A percentile compares a stretch with the other conserved stretches of the same genome.
Evolutionary conservation across 1,140 invertebrate genomes (phyloP).

Genomic region (Drosophila tani): DNA sequence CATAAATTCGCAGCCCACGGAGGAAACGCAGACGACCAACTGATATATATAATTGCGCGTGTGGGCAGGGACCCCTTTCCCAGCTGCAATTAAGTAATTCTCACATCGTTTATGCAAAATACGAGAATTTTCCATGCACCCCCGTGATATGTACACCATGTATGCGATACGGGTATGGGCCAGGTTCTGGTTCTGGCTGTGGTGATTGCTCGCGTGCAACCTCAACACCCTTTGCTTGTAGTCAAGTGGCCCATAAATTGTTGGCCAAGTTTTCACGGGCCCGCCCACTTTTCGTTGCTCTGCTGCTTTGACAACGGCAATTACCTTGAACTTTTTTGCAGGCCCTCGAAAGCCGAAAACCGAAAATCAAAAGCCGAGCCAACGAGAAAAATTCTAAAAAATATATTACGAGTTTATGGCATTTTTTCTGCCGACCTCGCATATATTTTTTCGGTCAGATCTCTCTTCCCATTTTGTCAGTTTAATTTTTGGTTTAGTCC

Average conservation of each 20-base stretch:
- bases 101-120: constrained; percentile 84
- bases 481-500: constrained; percentile 77
- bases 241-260: constrained; percentile 83
- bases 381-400: constrained; percentile 24
- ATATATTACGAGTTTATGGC: constrained; percentile 68
- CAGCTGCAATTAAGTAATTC: constrained; percentile 81
- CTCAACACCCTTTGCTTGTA: constrained; percentile 83
- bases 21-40: constrained; percentile 38
- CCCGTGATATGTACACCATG: constrained; percentile 6
- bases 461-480: constrained; percentile 63
- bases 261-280: constrained; percentile 73
- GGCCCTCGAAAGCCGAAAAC: constrained; percentile 12
- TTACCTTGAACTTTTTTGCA: constrained; percentile 78
- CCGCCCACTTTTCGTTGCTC: constrained; percentile 77
- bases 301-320: constrained; percentile 81
- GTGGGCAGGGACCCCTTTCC: constrained; percentile 33
- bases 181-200: constrained; percentile 26
- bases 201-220: constrained; percentile 79
- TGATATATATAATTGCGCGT: constrained; percentile 33
- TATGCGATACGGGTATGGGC: constrained; percentile 6
- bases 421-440: constrained; percentile 37
- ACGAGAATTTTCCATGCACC: constrained; percentile 54
- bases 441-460: constrained; percentile 26
- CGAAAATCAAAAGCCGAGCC: constrained; percentile 2
- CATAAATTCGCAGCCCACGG: constrained; percentile 68